Percentiles rank a stretch among this genome's conserved stretches.
Evolutionary conservation across 2,888 invertebrate species (phyloP).

Genomic region (Zeuzera pyrina): DNA sequence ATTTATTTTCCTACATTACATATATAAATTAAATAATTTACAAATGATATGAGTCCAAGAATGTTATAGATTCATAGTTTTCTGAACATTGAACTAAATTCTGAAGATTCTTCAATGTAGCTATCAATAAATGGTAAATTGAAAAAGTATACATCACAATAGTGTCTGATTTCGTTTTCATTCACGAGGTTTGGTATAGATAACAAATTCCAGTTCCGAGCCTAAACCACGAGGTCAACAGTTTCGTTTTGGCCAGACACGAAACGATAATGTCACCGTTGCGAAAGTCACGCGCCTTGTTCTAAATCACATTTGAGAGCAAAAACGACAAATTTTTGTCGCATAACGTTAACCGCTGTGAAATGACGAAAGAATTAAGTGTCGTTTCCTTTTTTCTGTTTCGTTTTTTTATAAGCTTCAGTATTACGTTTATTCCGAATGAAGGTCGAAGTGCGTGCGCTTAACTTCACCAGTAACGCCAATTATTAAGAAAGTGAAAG

Average conservation of each 20-base stretch:
- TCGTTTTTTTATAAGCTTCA: conserved; percentile 27
- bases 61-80: too few relatives aligned
- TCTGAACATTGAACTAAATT: too few relatives aligned
- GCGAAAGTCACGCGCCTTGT: conserved; percentile 58
- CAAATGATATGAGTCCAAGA: too few relatives aligned
- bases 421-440: conserved; percentile 22
- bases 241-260: conserved; percentile 59
- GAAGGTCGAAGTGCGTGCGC: conserved; percentile 28
- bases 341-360: conserved; percentile 36
- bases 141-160: too few relatives aligned
- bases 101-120: too few relatives aligned
- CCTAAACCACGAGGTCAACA: conserved; percentile 50
- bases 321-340: conserved; percentile 42
- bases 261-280: conserved; percentile 57
- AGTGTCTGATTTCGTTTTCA: background rate
- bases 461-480: conserved; percentile 17
- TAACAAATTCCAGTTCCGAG: conserved; percentile 9
- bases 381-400: conserved; percentile 27
- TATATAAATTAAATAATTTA: too few relatives aligned
- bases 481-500: conserved; percentile 27
- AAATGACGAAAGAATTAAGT: conserved; percentile 22
- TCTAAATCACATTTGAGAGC: conserved; percentile 45
- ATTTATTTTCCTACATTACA: too few relatives aligned
- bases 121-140: too few relatives aligned
- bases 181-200: background rate